Conservation (phyloP, 2,888 invertebrate genomes). For the Drosophila greeni region DNA sequence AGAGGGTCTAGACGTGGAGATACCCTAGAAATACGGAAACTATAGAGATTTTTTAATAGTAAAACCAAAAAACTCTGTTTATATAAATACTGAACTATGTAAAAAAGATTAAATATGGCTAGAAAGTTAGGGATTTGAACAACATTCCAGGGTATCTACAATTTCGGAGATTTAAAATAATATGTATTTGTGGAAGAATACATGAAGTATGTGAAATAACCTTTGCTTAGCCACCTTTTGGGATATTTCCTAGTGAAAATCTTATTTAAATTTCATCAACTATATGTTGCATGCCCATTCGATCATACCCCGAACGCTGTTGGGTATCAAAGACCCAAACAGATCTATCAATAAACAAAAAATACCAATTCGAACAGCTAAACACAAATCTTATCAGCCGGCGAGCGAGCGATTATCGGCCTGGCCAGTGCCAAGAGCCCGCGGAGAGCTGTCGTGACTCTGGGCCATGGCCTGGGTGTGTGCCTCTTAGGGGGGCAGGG, state of each 20-base stretch:
- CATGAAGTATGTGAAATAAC: not conserved
- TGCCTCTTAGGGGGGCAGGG: not conserved
- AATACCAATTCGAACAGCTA: conserved; percentile 26
- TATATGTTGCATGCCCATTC: too few species aligned
- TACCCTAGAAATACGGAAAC: not conserved
- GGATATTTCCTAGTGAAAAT: not conserved
- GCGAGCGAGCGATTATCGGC: conserved; percentile 7
- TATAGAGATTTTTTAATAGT: too few species aligned
- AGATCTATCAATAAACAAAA: conserved; percentile 27
- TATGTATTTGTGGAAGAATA: not conserved
- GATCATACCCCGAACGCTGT: too few species aligned
- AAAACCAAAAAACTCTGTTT: too few species aligned
- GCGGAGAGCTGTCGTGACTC: not conserved
- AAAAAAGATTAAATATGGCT: not conserved
- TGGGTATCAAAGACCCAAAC: conserved; percentile 17
- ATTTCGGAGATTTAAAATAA: not conserved
- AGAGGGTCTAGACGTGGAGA: not conserved
- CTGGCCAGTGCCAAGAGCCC: not conserved
- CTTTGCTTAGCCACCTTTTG: not conserved
- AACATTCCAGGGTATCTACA: not conserved
- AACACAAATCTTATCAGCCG: conserved; percentile 38
- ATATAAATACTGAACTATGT: not conserved
- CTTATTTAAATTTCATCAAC: not conserved
- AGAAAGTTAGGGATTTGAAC: not conserved
- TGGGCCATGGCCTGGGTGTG: not conserved